Percentiles rank a stretch among this genome's conserved stretches.
phyloP scores from a whole-genome alignment of 2,888 invertebrate species.

The Anoncus sp. region DNA sequence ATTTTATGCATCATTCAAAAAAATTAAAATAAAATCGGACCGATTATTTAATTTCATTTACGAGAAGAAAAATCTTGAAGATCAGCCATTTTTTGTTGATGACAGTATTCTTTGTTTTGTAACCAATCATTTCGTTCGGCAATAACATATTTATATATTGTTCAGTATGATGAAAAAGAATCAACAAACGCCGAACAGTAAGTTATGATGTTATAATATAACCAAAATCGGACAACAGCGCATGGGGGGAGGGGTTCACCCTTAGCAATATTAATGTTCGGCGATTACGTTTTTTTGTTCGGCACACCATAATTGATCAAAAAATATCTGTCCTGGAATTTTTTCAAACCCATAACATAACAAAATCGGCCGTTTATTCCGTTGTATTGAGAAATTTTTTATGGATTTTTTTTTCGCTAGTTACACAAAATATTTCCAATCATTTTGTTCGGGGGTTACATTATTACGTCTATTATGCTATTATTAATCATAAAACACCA shows the following conservation, averaged over 20 bases:
- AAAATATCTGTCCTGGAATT: background rate
- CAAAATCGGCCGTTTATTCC: slow-evolving; percentile 8
- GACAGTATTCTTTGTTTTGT: too few relatives aligned
- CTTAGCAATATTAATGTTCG: background rate
- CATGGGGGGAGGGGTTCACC: too few relatives aligned
- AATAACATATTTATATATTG: too few relatives aligned
- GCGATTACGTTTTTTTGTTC: slow-evolving; percentile 5
- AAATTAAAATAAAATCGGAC: too few relatives aligned
- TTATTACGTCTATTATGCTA: slow-evolving; percentile 3
- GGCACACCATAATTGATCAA: background rate
- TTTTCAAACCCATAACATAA: background rate
- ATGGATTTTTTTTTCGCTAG: slow-evolving; percentile 4
- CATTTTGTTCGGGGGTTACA: background rate
- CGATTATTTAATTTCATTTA: too few relatives aligned
- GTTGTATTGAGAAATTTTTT: background rate
- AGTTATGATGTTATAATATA: background rate
- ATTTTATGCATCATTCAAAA: too few relatives aligned
- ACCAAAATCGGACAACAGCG: too few relatives aligned
- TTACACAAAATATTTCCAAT: background rate
- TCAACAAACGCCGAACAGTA: slow-evolving; percentile 11
- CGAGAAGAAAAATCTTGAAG: too few relatives aligned
- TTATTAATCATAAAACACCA: slow-evolving; percentile 5
- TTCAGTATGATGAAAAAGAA: too few relatives aligned
- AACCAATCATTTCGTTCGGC: too few relatives aligned
- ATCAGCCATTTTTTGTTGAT: too few relatives aligned